phyloP scores from a whole-genome alignment of 2,888 invertebrate species.

The Hipparchia sbordonii region DNA sequence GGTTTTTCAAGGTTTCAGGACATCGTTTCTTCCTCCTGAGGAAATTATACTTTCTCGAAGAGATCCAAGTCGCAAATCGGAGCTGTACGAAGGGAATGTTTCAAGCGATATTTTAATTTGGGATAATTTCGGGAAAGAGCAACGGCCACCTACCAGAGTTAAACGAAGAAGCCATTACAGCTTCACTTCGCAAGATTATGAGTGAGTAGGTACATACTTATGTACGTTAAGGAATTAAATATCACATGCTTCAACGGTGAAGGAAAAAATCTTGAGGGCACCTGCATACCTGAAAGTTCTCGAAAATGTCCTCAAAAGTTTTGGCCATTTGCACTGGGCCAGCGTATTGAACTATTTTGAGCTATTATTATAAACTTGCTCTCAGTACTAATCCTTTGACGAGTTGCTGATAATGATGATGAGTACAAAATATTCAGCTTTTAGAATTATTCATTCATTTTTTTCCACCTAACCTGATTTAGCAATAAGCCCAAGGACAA shows the following conservation, averaged over 20 bases:
- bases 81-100: constrained; percentile 56
- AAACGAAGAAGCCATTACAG: constrained; percentile 66
- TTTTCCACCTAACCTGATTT: background rate
- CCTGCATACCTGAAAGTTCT: too few species aligned
- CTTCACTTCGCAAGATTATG: constrained; percentile 57
- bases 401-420: too few species aligned
- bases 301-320: too few species aligned
- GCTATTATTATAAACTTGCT: too few species aligned
- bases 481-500: background rate
- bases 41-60: constrained; percentile 70
- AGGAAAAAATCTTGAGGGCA: too few species aligned
- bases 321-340: too few species aligned
- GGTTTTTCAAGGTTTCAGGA: constrained; percentile 84
- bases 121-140: constrained; percentile 49
- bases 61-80: constrained; percentile 47
- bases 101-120: constrained; percentile 63
- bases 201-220: constrained; percentile 53
- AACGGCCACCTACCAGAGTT: constrained; percentile 54
- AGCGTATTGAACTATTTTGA: too few species aligned
- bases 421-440: background rate
- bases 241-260: too few species aligned
- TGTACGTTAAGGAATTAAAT: too few species aligned
- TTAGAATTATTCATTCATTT: background rate
- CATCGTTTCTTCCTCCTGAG: constrained; percentile 84
- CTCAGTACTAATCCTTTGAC: too few species aligned